Base-by-base conservation (phyloP, 2,888 invertebrate genomes). In the Luperina testacea region DNA sequence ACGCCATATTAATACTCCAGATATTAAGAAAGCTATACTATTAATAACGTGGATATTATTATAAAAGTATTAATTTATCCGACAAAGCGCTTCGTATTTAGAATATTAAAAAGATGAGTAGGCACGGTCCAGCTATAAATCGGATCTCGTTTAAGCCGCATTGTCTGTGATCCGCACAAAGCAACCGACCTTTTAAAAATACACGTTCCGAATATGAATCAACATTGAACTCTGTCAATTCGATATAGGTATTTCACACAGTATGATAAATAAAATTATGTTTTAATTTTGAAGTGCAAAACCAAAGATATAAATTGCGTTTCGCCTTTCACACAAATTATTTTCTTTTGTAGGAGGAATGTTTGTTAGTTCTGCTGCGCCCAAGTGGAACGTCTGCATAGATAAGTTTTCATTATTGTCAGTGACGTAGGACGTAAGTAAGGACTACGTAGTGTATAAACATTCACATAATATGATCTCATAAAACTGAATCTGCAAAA, bases 61-160 rank as follows among this genome's bases (percentile, higher is more conserved):
- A 67, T 27, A 24, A 76, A 80, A 72, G 27, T 38, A 67, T 76
- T 75, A 61, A 77, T 68, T 78, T 61, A 75, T 75, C 72, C 69
- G 59, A 69, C 71, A 78, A 61, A 79, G 68, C n/a, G 68, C 13
- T 64, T 64, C 73, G 68, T 77, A 72, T 77, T 74, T 72, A 61
- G 78, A 79, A 77, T 86, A 84, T 83, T 81, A 87, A 78, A 86
- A 83, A 72, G 67, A 69, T 77, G n/a, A 77, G 77, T 75, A 77
- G 68, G 68, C 89, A 75, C 80, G 81, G 76, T 51, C 65, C 73
- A 73, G 76, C 73, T 53, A 85, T 85, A 85, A 87, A 89, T 88
- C 79, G 68, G 81, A 80, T 84, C 77, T 77, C 74, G 68, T 81
- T 89, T 84, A 79, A 80, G 67, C 75, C 75, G 77, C 72, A 79